Evolutionary conservation across 2,113 vertebrate genomes (phyloP).

Genomic region (Henicopernis longicauda): DNA sequence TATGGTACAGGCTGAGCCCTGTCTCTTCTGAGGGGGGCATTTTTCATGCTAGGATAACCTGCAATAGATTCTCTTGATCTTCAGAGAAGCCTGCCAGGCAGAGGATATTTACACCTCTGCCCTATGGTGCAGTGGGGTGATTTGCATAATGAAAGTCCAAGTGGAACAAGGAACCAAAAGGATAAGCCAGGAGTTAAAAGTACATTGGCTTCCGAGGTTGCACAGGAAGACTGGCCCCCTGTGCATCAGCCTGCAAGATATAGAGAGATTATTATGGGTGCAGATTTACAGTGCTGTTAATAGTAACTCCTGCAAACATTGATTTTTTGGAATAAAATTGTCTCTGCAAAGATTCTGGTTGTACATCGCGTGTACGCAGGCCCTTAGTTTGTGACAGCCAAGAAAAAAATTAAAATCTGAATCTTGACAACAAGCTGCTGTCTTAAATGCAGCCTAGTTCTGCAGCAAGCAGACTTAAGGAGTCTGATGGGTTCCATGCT

Average conservation of each 20-base stretch:
- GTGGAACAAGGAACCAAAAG: slow-evolving; percentile 1
- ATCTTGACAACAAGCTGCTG: neutral
- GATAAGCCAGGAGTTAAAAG: slow-evolving; percentile 2
- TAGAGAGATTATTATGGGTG: neutral
- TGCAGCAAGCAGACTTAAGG: neutral
- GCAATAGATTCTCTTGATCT: slow-evolving; percentile 49
- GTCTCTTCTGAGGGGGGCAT: slow-evolving; percentile 24
- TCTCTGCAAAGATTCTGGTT: neutral
- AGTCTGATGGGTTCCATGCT: neutral
- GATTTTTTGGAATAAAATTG: neutral
- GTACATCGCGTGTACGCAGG: neutral
- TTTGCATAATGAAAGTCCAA: slow-evolving; percentile 47
- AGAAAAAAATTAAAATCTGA: neutral
- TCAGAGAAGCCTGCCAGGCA: slow-evolving; percentile 28
- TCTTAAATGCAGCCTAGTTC: neutral
- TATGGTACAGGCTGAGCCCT: slow-evolving; percentile 13
- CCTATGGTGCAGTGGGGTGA: neutral
- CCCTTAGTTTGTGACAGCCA: neutral
- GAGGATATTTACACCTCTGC: slow-evolving; percentile 37
- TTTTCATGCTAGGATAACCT: slow-evolving; percentile 56
- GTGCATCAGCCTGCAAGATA: neutral
- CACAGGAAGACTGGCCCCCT: neutral
- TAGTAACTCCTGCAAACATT: neutral
- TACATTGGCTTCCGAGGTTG: neutral
- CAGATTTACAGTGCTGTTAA: neutral